phyloP scores from a whole-genome alignment of 1,140 invertebrate species.

The Tyrophagus putrescentiae region DNA sequence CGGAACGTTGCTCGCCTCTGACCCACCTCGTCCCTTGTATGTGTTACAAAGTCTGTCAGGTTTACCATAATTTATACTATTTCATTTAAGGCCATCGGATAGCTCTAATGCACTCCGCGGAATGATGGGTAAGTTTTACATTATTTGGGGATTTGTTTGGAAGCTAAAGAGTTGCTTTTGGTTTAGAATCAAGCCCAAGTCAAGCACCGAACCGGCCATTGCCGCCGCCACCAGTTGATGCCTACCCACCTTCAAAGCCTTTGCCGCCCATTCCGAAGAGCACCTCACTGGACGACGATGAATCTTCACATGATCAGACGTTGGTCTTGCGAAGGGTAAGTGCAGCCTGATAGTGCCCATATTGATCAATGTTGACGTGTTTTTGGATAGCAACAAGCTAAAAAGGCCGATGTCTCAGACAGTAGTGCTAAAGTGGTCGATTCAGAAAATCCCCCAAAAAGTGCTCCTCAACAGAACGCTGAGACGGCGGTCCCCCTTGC shows the following conservation, averaged over 20 bases:
- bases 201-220: conserved; percentile 36
- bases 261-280: conserved; percentile 66
- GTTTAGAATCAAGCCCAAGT: conserved; percentile 37
- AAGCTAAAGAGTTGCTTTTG: neutral
- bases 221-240: conserved; percentile 63
- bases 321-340: conserved; percentile 77
- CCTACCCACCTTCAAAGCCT: conserved; percentile 25
- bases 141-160: conserved; percentile 5
- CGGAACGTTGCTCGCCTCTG: conserved; percentile 82
- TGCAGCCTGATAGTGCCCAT: conserved; percentile 4
- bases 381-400: neutral
- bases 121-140: neutral
- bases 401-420: no score
- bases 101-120: no score
- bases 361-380: neutral
- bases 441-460: no score
- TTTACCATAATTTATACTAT: conserved; percentile 28
- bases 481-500: no score
- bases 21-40: conserved; percentile 90
- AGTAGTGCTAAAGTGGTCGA: no score
- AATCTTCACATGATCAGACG: conserved; percentile 63
- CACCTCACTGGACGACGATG: conserved; percentile 21
- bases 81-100: neutral
- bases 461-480: no score
- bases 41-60: conserved; percentile 31